Base-by-base conservation (phyloP, 1,140 invertebrate genomes). In the Portunus trituberculatus region DNA sequence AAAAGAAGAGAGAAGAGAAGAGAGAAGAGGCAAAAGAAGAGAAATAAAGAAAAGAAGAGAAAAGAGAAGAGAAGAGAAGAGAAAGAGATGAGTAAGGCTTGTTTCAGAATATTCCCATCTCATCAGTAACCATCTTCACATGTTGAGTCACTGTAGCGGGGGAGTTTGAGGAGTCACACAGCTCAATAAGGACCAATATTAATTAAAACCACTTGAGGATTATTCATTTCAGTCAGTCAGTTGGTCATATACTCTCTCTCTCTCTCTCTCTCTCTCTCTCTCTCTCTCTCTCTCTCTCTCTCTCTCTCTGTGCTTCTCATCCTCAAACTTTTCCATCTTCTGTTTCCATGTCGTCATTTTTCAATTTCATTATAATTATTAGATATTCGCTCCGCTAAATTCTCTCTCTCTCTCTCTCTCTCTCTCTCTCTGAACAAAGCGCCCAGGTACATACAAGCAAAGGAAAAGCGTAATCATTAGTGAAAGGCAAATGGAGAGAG, bases 401-500 rank as follows among this genome's bases (percentile, higher is more conserved):
- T 76, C 67, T 76, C 67, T 76, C 67, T 76, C 67, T 76, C 67
- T 59, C 52, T 59, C 52, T 59, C 52, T 59, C 52, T 59, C 52
- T 14, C 16, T 59, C 39, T 39, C 39, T 39, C 39, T 6, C 39
- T 39, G 39, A 39, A 39, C 39, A 39, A 39, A 39, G 39, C 1
- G 39, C 39, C 39, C 39, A 39, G 39, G 39, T 25, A 76, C 12
- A n/a, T 25, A 76, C 6, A n/a, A 76, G n/a, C 4, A n/a, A 76
- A n/a, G 16, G 20, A 76, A 76, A 76, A 20, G 67, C 52, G 52
- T 59, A 59, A 12, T 59, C 52, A 59, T 59, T 59, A 59, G 52
- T 59, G n/a, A 76, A 76, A 76, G n/a, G 20, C 16, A 76, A 20
- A n/a, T 59, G 16, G 52, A 59, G 52, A 59, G 0, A 20, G 25